Evolutionary conservation across 1,140 invertebrate species (phyloP), one percentile per base, ranked within the genome.

Genomic region (Heliconius melpomene): DNA sequence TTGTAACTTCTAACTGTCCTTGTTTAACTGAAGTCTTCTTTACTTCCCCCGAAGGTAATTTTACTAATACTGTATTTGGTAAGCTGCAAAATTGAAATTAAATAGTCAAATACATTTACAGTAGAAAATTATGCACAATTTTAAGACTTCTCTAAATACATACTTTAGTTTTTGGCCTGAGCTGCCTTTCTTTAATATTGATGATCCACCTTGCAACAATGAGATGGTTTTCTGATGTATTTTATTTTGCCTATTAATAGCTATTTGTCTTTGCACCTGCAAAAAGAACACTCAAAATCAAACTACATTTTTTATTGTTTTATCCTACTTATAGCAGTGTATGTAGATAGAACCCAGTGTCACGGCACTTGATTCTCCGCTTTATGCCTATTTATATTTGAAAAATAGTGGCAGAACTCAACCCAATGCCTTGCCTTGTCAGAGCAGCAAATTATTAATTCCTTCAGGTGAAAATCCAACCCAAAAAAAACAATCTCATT

Each of bases 231-330:
- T 95, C 79, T 96, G 95, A 86, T 97, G 96, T 38, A 96, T 95
- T 91, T 96, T 97, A 80, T 95, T 96, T 89, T 97, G 96, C 79
- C 95, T 91, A 88, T 96, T 97, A 50, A 97, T 95, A 54, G 96
- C 95, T 78, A 97, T 96, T 90, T 97, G 96, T 83, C 96, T 95
- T 88, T 97, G 96, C 36, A 97, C 95, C 95, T 95, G 23, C 16
- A 40, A 72, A 66, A 26, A 29, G 6, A 66, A 66, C 2, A 66
- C 23, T 29, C 60, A 26, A 66, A 66, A 66, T 13, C 2, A 57
- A 57, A 9, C 5, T 6, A 8, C 16, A 46, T 16, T 46, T 46
- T 46, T 46, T 46, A 13, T 46, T 46, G 3, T 0, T 46, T 46
- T 16, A 16, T 46, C 40, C 5, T 3, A 46, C 13, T 46, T 46